Base-by-base conservation (phyloP, 1,140 invertebrate species). In the Platyscapa corneri region DNA sequence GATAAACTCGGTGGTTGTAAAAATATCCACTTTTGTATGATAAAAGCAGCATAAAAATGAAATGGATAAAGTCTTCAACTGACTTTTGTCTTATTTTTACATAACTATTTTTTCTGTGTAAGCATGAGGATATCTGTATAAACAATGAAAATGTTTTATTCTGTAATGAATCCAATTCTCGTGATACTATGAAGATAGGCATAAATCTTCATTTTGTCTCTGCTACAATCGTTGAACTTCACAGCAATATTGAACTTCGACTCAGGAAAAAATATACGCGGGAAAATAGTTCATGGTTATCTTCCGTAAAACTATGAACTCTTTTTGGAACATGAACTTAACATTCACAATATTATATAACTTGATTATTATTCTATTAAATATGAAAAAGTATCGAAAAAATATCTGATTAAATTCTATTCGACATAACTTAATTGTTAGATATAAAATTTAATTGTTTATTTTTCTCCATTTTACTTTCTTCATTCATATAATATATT, bases 61-160 rank as follows among this genome's bases (percentile, higher is more conserved):
- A 37, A 8, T 1, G 20, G 18, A 49, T 32, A 32, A 18, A 53
- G 23, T 32, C 14, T 34, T 53, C 46, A 30, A 6, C 32, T 27
- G 64, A 27, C 5, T 34, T 53, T 82, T 30, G 20, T 23, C 3
- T 72, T 5, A 16, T 82, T 53, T 82, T 82, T 82, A 82, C 65
- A 82, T 72, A 70, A 53, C 32, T 12, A 82, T 53, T 72, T 72
- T 56, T 49, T 56, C 27, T 16, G 0, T 34, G 27, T 37, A 14
- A 37, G 27, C 46, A 49, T 72, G 18, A 70, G 46, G 12, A 64
- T 56, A 14, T 32, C 30, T 34, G 23, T 1, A 39, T 83, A 83
- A 83, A 83, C 82, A 83, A 77, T 77, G 42, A 77, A 75, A 83
- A 74, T 83, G n/a, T 83, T 77, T 83, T 77, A 53, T 27, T 46